Percentiles rank a stretch among this genome's conserved stretches.
Conservation (phyloP, 2,888 invertebrate genomes). For the Hecatera dysodea region DNA sequence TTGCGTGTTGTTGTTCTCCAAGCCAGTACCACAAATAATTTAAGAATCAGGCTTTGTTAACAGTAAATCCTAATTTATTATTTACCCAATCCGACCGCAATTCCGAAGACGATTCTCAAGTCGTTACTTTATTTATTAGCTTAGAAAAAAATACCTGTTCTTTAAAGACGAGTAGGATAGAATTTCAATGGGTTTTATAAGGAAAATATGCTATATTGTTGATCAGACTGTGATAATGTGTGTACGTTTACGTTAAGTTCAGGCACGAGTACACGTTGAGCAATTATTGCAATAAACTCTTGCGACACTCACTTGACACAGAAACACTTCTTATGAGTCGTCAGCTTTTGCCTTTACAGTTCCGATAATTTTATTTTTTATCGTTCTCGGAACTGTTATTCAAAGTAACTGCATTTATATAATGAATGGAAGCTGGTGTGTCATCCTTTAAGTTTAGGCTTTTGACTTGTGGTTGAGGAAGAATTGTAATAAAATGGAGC, state of each 20-base stretch:
- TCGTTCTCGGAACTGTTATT: constrained; percentile 51
- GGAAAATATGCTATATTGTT: constrained; percentile 54
- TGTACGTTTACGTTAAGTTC: constrained; percentile 11
- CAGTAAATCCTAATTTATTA: background rate
- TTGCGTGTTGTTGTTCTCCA: no score
- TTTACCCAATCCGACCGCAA: constrained; percentile 14
- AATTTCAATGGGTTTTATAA: constrained; percentile 32
- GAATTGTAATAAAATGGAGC: background rate
- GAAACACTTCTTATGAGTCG: constrained; percentile 36
- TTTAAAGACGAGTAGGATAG: constrained; percentile 16
- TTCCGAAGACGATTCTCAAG: constrained; percentile 1
- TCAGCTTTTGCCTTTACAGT: constrained; percentile 46
- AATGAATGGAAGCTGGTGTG: constrained; percentile 36
- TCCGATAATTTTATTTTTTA: constrained; percentile 47
- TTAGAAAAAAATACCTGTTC: constrained; percentile 18
- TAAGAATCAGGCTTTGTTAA: background rate
- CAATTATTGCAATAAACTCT: constrained; percentile 47
- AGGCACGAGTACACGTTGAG: constrained; percentile 25
- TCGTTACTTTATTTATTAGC: constrained; percentile 2
- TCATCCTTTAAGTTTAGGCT: constrained; percentile 24
- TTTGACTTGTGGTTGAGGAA: constrained; percentile 1
- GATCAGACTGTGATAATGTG: constrained; percentile 31
- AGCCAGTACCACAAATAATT: background rate
- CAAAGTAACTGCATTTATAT: constrained; percentile 35
- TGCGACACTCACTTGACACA: constrained; percentile 62